phyloP scores from a whole-genome alignment of 2,113 vertebrate genomes.

The Oplegnathus fasciatus region DNA sequence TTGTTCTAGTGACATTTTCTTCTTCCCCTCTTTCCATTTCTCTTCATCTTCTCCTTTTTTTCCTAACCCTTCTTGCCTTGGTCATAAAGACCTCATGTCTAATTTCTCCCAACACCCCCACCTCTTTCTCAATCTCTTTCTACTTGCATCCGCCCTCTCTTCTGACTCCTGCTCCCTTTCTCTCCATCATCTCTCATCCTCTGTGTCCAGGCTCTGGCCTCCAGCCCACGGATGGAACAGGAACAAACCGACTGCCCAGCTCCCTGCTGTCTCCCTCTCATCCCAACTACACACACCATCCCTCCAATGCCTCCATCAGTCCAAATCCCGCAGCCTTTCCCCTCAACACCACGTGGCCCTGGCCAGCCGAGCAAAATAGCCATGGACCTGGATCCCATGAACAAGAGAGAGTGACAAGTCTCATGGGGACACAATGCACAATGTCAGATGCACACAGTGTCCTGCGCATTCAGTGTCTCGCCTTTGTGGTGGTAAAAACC shows the following conservation, averaged over 20 bases:
- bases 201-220: constrained; percentile 73
- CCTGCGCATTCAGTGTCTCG: constrained; percentile 50
- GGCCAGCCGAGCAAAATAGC: constrained; percentile 72
- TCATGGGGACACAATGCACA: constrained; percentile 65
- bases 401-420: constrained; percentile 63
- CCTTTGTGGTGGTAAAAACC: constrained; percentile 48
- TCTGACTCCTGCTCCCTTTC: constrained; percentile 47
- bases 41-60: constrained; percentile 4
- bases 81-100: constrained; percentile 1
- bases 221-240: constrained; percentile 73
- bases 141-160: constrained; percentile 20
- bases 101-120: not conserved
- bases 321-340: constrained; percentile 76
- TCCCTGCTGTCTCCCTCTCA: constrained; percentile 78
- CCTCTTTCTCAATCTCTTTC: constrained; percentile 33
- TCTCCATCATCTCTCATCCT: constrained; percentile 55
- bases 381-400: constrained; percentile 75
- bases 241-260: constrained; percentile 75
- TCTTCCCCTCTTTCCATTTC: not conserved
- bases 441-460: constrained; percentile 62
- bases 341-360: constrained; percentile 57
- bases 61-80: not conserved
- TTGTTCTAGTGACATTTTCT: constrained; percentile 78
- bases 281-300: constrained; percentile 78
- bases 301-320: constrained; percentile 55